Base-by-base conservation (phyloP, 2,113 vertebrate genomes). In the Erpornis zantholeuca region DNA sequence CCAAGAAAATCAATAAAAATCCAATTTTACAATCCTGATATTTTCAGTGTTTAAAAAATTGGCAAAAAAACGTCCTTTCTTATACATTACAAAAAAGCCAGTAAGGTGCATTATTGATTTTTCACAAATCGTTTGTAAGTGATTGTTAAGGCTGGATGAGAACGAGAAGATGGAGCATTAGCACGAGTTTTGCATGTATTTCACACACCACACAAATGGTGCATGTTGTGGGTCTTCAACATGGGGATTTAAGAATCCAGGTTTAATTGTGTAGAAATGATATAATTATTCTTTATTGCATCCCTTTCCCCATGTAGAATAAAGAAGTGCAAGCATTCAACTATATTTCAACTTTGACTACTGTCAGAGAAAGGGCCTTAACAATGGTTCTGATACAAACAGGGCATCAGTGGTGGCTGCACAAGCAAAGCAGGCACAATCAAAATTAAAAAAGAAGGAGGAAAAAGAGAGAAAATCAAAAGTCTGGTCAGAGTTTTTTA, bases 31-130 rank as follows among this genome's bases (percentile, higher is more conserved):
- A 86, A 81, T 94, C 71, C 76, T 93, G 82, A 40, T 95, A 92
- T 91, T 95, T 94, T 95, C 89, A 79, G 40, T 54, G 56, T 78
- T 90, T 64, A 70, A 86, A 94, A 96, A 94, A 89, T 71, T 83
- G 76, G 80, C 68, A 88, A 92, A 95, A 71, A 33, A 10, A 7
- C 9, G 9, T 61, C 45, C 20, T 75, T 91, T 91, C 92, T 77
- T 78, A 81, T 66, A 78, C 75, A 64, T 86, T 59, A 52, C 60
- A 66, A 95, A 95, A 92, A 87, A 80, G 42, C 47, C 75, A 68
- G 64, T 63, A 73, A 95, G 64, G 81, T 73, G 45, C 44, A 52
- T 40, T 92, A 96, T 76, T 88, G 92, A 92, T 93, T 93, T 91
- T 93, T 88, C 82, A 86, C 47, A 90, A 75, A 75, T 88, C 3